Conservation (phyloP, 2,888 invertebrate genomes). For the Herminia tarsipennalis region DNA sequence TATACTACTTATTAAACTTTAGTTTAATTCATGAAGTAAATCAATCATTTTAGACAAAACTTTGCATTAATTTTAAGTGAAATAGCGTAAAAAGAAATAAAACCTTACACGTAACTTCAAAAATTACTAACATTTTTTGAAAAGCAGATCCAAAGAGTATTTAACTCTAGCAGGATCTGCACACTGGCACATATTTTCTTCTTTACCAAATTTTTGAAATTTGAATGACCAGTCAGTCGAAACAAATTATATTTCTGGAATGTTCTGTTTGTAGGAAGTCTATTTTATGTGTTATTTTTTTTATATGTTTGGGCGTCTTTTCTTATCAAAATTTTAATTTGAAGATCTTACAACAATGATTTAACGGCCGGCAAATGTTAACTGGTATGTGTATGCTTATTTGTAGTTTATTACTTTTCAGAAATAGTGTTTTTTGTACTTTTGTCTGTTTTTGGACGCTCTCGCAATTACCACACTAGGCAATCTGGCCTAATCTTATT, state of each 20-base stretch:
- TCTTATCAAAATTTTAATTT: conserved; percentile 19
- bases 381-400: conserved; percentile 28
- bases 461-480: too few relatives aligned
- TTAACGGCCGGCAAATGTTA: conserved; percentile 4
- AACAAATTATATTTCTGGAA: conserved; percentile 39
- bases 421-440: not conserved
- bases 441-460: not conserved
- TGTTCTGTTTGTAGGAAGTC: conserved; percentile 26
- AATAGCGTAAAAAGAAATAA: too few relatives aligned
- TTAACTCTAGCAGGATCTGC: too few relatives aligned
- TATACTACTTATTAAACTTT: too few relatives aligned
- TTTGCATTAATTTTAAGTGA: too few relatives aligned
- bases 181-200: not conserved
- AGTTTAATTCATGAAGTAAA: too few relatives aligned
- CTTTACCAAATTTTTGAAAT: conserved; percentile 15
- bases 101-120: too few relatives aligned
- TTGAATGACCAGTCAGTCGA: conserved; percentile 21
- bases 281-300: conserved; percentile 7
- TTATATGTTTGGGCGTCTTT: conserved; percentile 15
- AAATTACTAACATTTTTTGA: too few relatives aligned
- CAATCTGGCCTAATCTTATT: too few relatives aligned
- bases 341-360: conserved; percentile 21
- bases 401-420: too few relatives aligned
- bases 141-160: too few relatives aligned
- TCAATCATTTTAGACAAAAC: too few relatives aligned